Conservation (phyloP, 2,888 invertebrate genomes). For the Eupelmus urozonus region DNA sequence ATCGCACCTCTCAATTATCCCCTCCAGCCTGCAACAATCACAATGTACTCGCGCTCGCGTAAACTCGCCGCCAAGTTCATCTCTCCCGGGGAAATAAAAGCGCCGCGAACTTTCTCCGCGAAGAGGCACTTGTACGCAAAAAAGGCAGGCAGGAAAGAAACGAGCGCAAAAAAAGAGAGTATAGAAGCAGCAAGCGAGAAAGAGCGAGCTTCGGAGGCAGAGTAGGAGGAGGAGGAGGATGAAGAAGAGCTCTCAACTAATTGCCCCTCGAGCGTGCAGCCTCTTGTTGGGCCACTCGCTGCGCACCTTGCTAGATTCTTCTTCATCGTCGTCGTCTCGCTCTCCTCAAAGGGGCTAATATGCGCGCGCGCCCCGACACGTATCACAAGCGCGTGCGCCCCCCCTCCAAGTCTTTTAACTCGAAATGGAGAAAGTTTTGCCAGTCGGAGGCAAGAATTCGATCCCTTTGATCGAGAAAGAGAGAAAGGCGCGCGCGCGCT, state of each 20-base stretch:
- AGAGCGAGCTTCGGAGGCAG: not conserved
- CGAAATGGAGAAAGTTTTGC: constrained; percentile 66
- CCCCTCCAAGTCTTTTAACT: constrained; percentile 62
- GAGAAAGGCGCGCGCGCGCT: constrained; percentile 8
- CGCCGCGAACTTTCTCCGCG: not conserved
- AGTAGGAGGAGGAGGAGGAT: too few relatives aligned
- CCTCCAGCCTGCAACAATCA: too few relatives aligned
- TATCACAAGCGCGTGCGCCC: too few relatives aligned
- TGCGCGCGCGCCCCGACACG: too few relatives aligned
- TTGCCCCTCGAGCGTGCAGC: not conserved
- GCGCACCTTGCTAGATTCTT: constrained; percentile 19
- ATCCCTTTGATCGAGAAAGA: constrained; percentile 60
- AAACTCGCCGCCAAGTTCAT: too few relatives aligned
- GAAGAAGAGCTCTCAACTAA: constrained; percentile 22
- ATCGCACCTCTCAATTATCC: too few relatives aligned
- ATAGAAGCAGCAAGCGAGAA: not conserved
- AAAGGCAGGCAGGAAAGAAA: not conserved
- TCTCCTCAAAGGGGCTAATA: too few relatives aligned
- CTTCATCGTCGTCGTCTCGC: not conserved
- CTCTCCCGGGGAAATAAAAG: not conserved
- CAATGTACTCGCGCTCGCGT: too few relatives aligned
- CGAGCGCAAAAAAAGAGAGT: not conserved
- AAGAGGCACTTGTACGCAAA: constrained; percentile 11
- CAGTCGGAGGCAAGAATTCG: constrained; percentile 67
- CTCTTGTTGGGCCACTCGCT: constrained; percentile 9